phyloP scores from a whole-genome alignment of 2,113 vertebrate species.

The Oreotrochilus melanogaster region DNA sequence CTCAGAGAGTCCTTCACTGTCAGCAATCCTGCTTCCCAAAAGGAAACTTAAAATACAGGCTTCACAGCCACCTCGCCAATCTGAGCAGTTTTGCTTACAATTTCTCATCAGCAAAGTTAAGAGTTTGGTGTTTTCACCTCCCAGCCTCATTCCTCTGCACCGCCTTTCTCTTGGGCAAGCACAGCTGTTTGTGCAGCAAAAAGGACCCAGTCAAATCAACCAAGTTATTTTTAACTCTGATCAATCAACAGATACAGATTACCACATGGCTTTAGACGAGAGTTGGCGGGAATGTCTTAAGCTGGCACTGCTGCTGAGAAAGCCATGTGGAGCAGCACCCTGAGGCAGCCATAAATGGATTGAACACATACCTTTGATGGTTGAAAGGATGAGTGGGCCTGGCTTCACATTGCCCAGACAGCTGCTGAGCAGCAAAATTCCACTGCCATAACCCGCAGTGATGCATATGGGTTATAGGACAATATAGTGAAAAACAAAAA shows the following conservation, averaged over 20 bases:
- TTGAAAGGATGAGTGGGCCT: not conserved
- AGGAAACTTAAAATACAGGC: not conserved
- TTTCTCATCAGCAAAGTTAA: not conserved
- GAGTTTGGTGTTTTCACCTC: not conserved
- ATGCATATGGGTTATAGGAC: slow-evolving; percentile 28
- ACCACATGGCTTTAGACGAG: accelerated
- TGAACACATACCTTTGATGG: not conserved
- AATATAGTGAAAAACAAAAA: slow-evolving; percentile 3
- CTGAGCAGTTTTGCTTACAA: accelerated
- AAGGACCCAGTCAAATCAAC: not conserved
- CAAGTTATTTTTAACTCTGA: not conserved
- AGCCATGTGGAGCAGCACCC: not conserved
- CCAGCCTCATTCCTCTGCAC: not conserved
- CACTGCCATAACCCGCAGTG: not conserved
- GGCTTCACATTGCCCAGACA: not conserved
- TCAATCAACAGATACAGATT: not conserved
- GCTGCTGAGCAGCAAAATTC: slow-evolving; percentile 55
- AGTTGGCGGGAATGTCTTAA: not conserved
- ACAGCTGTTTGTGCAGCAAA: not conserved
- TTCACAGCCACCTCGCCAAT: accelerated
- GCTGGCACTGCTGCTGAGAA: not conserved
- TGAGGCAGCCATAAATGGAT: not conserved
- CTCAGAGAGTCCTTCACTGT: not conserved
- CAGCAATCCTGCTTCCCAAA: not conserved
- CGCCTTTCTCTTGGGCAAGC: not conserved